Conservation (phyloP, 2,888 invertebrate genomes). For the Drosophila kambysellisi region DNA sequence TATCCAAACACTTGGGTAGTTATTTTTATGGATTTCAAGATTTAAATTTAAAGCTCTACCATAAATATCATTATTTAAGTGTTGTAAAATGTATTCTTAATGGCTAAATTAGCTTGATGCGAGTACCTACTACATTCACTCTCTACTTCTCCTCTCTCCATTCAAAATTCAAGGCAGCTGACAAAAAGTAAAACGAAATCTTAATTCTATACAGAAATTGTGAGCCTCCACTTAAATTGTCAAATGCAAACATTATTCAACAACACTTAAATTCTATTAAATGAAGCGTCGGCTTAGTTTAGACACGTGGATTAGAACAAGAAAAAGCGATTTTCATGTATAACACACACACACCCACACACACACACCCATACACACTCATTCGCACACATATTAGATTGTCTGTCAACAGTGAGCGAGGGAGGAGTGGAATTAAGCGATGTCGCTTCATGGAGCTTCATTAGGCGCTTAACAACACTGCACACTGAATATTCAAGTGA, state of each 20-base stretch:
- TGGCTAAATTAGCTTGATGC: neutral
- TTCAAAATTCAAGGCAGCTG: neutral
- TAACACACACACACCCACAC: neutral
- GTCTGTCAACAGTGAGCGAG: neutral
- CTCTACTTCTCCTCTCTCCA: neutral
- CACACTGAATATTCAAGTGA: neutral
- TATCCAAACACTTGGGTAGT: neutral
- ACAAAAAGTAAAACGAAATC: neutral
- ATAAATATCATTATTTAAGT: neutral
- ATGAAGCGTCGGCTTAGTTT: neutral
- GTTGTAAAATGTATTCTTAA: neutral
- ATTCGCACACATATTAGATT: neutral
- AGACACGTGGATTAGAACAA: constrained; percentile 5
- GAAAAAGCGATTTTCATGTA: neutral
- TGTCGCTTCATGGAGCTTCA: constrained; percentile 11
- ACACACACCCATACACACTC: neutral
- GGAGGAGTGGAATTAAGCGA: neutral
- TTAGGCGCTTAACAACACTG: constrained; percentile 24
- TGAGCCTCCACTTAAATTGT: neutral
- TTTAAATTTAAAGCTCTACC: neutral
- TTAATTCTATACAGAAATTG: neutral
- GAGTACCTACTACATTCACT: neutral
- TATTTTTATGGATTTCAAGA: neutral
- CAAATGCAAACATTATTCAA: constrained; percentile 1
- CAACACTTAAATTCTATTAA: neutral